These are phyloP conservation scores for Campaea margaritaria DNA, from an alignment of 2,888 invertebrate species.

Conservation along the genomic window DNA sequence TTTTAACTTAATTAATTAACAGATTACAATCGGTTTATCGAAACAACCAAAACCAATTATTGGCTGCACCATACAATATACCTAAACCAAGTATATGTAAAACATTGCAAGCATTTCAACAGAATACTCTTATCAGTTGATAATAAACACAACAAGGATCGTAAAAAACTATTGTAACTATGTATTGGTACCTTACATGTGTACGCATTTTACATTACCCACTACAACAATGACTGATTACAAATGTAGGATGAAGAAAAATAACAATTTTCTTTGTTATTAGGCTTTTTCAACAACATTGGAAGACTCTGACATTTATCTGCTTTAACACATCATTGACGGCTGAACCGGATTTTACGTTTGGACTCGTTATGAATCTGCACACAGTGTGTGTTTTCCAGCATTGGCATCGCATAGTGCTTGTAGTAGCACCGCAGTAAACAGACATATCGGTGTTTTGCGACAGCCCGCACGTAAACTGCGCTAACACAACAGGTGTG, in stretches of 20 bases:
- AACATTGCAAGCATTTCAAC: constrained; percentile 9
- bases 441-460: too few species aligned
- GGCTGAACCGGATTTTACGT: too few species aligned
- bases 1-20: background rate
- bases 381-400: too few species aligned
- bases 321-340: too few species aligned
- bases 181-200: constrained; percentile 15
- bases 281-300: too few species aligned
- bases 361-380: too few species aligned
- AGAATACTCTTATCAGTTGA: constrained; percentile 31
- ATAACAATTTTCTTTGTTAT: background rate
- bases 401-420: too few species aligned
- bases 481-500: too few species aligned
- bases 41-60: constrained; percentile 8
- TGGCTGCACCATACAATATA: background rate
- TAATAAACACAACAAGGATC: constrained; percentile 22
- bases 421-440: too few species aligned
- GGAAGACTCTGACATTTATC: too few species aligned
- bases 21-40: constrained; percentile 7
- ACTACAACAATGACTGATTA: constrained; percentile 19
- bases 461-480: too few species aligned
- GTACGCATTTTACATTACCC: constrained; percentile 12
- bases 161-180: constrained; percentile 27
- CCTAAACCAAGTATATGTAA: background rate
- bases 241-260: background rate